A percentile compares a stretch with the other conserved stretches of the same genome.
These are phyloP conservation scores for Penaeus indicus DNA, from an alignment of 1,140 invertebrate genomes.

Conservation along the genomic window DNA sequence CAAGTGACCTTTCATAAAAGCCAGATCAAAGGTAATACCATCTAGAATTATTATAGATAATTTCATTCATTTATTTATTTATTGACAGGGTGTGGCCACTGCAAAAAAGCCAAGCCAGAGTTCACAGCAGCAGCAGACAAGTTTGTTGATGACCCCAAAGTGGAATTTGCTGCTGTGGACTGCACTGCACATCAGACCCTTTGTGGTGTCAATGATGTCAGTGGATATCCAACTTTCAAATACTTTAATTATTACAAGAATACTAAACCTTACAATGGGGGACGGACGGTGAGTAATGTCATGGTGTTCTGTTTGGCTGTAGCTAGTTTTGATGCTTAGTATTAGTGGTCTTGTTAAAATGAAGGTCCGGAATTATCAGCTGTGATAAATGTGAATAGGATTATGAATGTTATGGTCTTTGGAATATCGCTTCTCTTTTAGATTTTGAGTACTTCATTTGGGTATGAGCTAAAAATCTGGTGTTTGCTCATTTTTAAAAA, in stretches of 20 bases:
- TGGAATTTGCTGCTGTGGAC: conserved; percentile 86
- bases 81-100: conserved; percentile 88
- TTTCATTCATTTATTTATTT: conserved; percentile 68
- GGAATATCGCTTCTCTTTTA: too few relatives aligned
- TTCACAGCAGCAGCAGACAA: conserved; percentile 81
- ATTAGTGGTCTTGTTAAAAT: background rate
- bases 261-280: conserved; percentile 79
- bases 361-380: too few relatives aligned
- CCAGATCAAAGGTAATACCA: background rate
- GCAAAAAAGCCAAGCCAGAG: conserved; percentile 89
- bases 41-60: background rate
- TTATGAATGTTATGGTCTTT: too few relatives aligned
- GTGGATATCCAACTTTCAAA: conserved; percentile 88
- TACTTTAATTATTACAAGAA: conserved; percentile 89
- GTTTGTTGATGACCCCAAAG: conserved; percentile 74
- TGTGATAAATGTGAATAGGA: too few relatives aligned
- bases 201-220: conserved; percentile 81
- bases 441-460: too few relatives aligned
- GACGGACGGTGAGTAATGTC: conserved; percentile 73
- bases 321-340: background rate
- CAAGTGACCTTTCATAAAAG: too few relatives aligned
- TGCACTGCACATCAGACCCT: conserved; percentile 79
- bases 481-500: too few relatives aligned
- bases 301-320: background rate
- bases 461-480: too few relatives aligned